These are phyloP conservation scores for Gulo gulo DNA, from an alignment of 2,113 vertebrate genomes.

Conservation along the genomic window DNA sequence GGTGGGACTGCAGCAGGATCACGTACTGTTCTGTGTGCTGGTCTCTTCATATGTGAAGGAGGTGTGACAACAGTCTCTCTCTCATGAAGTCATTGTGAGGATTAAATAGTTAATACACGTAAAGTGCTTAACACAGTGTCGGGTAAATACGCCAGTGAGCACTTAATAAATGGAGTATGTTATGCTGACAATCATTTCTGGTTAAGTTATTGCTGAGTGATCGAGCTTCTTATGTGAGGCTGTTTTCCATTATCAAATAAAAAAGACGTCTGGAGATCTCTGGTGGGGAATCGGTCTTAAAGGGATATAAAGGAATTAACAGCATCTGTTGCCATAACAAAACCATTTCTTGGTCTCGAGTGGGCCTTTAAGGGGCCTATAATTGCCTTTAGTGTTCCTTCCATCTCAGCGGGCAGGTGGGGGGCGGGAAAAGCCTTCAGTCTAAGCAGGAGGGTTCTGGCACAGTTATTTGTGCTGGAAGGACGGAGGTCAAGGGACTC, in stretches of 20 bases:
- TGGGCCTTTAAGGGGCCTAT: conserved; percentile 62
- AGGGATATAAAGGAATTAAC: conserved; percentile 64
- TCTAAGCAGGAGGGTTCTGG: not conserved
- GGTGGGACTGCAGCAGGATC: not conserved
- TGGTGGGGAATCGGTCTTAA: conserved; percentile 51
- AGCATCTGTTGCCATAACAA: conserved; percentile 73
- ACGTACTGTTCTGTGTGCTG: not conserved
- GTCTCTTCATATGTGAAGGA: not conserved
- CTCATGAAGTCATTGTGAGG: not conserved
- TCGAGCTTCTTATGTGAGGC: not conserved
- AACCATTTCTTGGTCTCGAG: conserved; percentile 62
- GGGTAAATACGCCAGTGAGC: not conserved
- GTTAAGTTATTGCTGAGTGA: conserved; percentile 39
- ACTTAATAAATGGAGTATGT: conserved; percentile 48
- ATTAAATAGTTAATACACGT: not conserved
- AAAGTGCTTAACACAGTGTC: not conserved
- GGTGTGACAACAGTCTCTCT: not conserved
- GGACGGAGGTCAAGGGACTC: conserved; percentile 63
- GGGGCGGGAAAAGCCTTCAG: not conserved
- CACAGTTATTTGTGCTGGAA: conserved; percentile 52
- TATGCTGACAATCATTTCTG: conserved; percentile 33
- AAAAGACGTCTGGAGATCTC: conserved; percentile 48
- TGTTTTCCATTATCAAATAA: conserved; percentile 50
- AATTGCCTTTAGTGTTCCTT: conserved; percentile 31
- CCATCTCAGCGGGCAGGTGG: not conserved